A percentile compares a stretch with the other conserved stretches of the same genome.
These are phyloP conservation scores for Eulithis prunata DNA, from an alignment of 2,888 invertebrate species.

Conservation along the genomic window DNA sequence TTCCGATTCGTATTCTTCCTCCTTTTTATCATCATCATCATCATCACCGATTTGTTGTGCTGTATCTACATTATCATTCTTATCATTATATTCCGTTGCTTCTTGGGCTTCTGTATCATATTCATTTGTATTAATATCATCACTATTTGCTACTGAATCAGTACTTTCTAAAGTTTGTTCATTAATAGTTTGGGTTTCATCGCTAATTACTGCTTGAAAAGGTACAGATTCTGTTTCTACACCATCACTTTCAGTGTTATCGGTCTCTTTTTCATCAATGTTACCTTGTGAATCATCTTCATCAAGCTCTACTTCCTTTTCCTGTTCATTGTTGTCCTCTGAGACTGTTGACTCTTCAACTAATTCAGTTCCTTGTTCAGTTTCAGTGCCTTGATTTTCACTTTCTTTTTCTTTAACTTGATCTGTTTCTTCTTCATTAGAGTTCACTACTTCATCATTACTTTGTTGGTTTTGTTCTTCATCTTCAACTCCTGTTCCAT, in stretches of 20 bases:
- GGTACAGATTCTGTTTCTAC: too few species aligned
- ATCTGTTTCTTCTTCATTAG: constrained; percentile 1
- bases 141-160: too few species aligned
- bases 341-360: neutral
- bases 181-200: too few species aligned
- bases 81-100: too few species aligned
- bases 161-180: too few species aligned
- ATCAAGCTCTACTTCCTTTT: neutral
- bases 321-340: neutral
- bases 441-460: neutral
- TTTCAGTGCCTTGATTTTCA: neutral
- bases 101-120: too few species aligned
- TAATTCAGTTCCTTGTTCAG: neutral
- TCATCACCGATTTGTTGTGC: too few species aligned
- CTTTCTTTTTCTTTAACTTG: neutral
- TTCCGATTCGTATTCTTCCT: too few species aligned
- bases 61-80: too few species aligned
- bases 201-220: too few species aligned
- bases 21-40: too few species aligned
- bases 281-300: neutral
- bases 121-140: too few species aligned
- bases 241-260: neutral
- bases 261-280: neutral
- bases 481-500: constrained; percentile 3
- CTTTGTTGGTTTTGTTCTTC: neutral